Conservation (phyloP, 2,797 vertebrate genomes). For the Bryconaethiops microstoma region DNA sequence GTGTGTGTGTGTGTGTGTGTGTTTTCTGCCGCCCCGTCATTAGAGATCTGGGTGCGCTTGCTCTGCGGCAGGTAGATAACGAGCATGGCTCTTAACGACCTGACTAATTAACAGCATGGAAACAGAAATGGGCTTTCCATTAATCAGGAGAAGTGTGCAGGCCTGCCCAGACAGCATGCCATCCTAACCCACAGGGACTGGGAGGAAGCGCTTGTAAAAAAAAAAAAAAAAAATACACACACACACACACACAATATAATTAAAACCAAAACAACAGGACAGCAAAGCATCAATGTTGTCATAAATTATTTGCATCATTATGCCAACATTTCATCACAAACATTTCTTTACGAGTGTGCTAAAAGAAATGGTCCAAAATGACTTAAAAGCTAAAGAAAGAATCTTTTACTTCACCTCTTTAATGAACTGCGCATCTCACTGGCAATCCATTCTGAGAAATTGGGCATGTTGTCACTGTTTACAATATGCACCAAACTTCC, state of each 20-base stretch:
- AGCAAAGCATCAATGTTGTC: too few relatives aligned
- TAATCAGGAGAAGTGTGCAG: constrained; percentile 78
- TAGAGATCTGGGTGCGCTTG: constrained; percentile 57
- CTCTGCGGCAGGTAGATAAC: constrained; percentile 74
- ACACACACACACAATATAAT: constrained; percentile 65
- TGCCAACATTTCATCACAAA: too few relatives aligned
- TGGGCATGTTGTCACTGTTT: too few relatives aligned
- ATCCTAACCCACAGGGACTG: constrained; percentile 73
- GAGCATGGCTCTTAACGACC: constrained; percentile 79
- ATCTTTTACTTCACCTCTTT: too few relatives aligned
- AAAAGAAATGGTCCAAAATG: too few relatives aligned
- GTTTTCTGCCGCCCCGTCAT: constrained; percentile 55
- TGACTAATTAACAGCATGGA: constrained; percentile 83
- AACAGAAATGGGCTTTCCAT: constrained; percentile 82
- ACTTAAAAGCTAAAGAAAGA: too few relatives aligned
- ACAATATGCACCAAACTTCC: too few relatives aligned
- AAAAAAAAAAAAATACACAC: neutral
- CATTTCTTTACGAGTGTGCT: too few relatives aligned
- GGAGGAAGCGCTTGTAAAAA: constrained; percentile 59
- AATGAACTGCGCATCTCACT: too few relatives aligned
- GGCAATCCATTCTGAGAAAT: too few relatives aligned
- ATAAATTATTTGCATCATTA: too few relatives aligned
- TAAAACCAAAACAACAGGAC: too few relatives aligned
- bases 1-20: constrained; percentile 65
- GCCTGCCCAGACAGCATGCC: constrained; percentile 83